phyloP scores from a whole-genome alignment of 1,140 invertebrate genomes.

The Drosophila saltans region DNA sequence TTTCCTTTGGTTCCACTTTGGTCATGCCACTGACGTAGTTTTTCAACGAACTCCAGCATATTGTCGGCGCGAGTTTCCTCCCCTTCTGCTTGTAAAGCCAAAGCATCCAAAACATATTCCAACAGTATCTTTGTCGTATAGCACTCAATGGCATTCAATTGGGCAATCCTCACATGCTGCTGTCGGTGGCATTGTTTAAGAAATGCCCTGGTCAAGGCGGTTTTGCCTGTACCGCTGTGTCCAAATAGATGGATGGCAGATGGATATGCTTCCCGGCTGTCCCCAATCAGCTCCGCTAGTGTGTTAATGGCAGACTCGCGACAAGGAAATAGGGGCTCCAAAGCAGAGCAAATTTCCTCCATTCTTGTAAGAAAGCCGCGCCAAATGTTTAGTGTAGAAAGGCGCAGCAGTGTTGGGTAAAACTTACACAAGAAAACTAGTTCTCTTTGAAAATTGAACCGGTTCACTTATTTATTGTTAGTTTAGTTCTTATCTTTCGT shows the following conservation, averaged over 20 bases:
- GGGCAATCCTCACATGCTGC: conserved; percentile 86
- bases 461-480: background rate
- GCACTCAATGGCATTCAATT: conserved; percentile 93
- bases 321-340: conserved; percentile 83
- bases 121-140: conserved; percentile 90
- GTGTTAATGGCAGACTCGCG: conserved; percentile 85
- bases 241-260: conserved; percentile 90
- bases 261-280: conserved; percentile 85
- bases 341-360: conserved; percentile 47
- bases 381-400: background rate
- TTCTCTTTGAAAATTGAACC: background rate
- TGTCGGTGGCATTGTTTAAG: conserved; percentile 82
- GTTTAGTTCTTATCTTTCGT: too few relatives aligned
- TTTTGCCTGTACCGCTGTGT: conserved; percentile 92
- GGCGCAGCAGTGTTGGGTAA: background rate
- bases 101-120: conserved; percentile 88
- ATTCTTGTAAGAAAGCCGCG: conserved; percentile 23
- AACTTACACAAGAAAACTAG: background rate
- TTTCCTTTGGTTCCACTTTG: background rate
- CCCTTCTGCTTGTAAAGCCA: conserved; percentile 68
- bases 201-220: conserved; percentile 86
- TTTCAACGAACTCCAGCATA: conserved; percentile 88
- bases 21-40: conserved; percentile 79
- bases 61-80: conserved; percentile 86
- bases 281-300: conserved; percentile 86